Evolutionary conservation across 2,113 vertebrate species (phyloP).

Genomic region (Oryzias woworae): DNA sequence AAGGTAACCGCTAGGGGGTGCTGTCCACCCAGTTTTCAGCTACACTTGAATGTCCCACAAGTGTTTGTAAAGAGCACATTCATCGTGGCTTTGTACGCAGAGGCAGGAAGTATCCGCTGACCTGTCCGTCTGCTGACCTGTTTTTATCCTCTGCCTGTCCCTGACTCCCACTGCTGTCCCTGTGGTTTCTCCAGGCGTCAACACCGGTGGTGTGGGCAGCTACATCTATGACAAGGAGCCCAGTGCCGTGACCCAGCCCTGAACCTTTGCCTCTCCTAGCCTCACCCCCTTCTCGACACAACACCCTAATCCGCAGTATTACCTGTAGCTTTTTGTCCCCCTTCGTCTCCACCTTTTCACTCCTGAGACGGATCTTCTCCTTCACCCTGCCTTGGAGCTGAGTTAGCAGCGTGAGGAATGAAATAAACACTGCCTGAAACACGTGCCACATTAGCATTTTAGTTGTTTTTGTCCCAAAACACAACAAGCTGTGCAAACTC

Average conservation of each 20-base stretch:
- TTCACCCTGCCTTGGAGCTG: conserved; percentile 5
- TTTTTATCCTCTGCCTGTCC: conserved; percentile 9
- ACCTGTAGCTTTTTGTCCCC: conserved; percentile 19
- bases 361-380: conserved; percentile 33
- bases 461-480: no score
- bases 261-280: conserved; percentile 61
- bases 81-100: conserved; percentile 19
- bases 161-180: conserved; percentile 39
- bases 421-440: conserved; percentile 3
- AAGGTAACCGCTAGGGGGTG: conserved; percentile 87
- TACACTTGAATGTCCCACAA: conserved; percentile 51
- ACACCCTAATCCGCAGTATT: conserved; percentile 47
- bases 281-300: conserved; percentile 33
- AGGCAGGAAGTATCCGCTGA: conserved; percentile 14
- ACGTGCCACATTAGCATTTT: no score
- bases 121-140: conserved; percentile 27
- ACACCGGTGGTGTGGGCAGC: conserved; percentile 95
- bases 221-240: conserved; percentile 96
- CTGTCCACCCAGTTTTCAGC: conserved; percentile 50
- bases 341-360: conserved; percentile 13
- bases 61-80: conserved; percentile 18
- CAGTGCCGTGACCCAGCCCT: conserved; percentile 85
- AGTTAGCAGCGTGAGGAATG: conserved; percentile 24
- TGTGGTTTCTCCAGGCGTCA: conserved; percentile 85
- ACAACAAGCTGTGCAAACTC: no score